phyloP scores from a whole-genome alignment of 2,797 vertebrate species.

The Hemibagrus guttatus region DNA sequence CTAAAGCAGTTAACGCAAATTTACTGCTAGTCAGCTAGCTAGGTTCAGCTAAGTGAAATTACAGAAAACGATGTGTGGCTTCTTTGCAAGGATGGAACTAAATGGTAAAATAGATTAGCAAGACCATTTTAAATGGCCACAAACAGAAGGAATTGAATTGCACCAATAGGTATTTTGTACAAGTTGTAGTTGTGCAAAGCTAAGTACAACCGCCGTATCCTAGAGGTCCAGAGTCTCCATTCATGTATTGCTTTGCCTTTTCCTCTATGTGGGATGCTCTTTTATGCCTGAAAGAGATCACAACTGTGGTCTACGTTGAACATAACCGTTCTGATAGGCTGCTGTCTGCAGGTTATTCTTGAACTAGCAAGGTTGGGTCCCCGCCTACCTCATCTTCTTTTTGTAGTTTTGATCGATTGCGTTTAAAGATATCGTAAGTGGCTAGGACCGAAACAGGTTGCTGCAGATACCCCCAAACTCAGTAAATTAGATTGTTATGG shows the following conservation, averaged over 20 bases:
- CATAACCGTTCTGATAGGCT: not conserved
- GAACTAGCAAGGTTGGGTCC: conserved; percentile 45
- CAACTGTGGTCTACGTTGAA: not conserved
- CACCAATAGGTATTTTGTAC: conserved; percentile 5
- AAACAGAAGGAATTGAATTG: conserved; percentile 7
- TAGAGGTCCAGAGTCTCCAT: conserved; percentile 46
- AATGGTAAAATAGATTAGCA: not conserved
- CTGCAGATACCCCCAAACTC: not conserved
- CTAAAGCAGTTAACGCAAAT: conserved; percentile 65
- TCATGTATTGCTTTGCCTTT: conserved; percentile 25
- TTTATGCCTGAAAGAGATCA: conserved; percentile 23
- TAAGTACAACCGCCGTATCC: conserved; percentile 43
- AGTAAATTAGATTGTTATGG: too few relatives aligned
- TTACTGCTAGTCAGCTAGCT: conserved; percentile 78
- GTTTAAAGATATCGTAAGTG: not conserved
- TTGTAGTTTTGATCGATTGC: conserved; percentile 36
- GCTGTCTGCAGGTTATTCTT: not conserved
- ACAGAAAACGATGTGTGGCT: conserved; percentile 57
- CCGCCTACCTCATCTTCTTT: conserved; percentile 55
- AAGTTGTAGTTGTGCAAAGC: conserved; percentile 41
- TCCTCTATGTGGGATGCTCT: conserved; percentile 5
- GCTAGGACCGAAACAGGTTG: not conserved
- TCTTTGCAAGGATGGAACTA: conserved; percentile 27
- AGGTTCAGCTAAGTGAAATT: conserved; percentile 73
- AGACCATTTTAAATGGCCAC: not conserved